These are phyloP conservation scores for Girardinichthys multiradiatus DNA, from an alignment of 2,113 vertebrate genomes.

Conservation along the genomic window DNA sequence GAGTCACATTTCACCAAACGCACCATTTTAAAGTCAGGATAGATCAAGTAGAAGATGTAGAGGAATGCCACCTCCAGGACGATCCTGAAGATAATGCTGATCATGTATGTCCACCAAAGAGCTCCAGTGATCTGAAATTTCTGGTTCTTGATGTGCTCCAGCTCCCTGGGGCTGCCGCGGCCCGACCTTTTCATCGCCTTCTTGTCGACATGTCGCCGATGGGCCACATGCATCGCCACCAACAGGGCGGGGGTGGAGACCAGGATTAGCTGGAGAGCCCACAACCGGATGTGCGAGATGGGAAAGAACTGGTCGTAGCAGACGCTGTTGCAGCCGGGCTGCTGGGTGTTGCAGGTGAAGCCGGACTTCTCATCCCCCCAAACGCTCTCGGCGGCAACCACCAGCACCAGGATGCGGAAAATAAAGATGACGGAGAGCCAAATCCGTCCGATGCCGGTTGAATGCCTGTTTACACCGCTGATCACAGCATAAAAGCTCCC, in stretches of 20 bases:
- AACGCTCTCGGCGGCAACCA: constrained; percentile 95
- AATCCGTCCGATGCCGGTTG: constrained; percentile 93
- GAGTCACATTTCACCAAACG: constrained; percentile 95
- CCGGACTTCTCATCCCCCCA: constrained; percentile 96
- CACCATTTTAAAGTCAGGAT: constrained; percentile 95
- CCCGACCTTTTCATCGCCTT: constrained; percentile 88
- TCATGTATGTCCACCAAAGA: constrained; percentile 96
- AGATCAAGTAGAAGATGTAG: constrained; percentile 96
- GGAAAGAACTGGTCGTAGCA: constrained; percentile 98
- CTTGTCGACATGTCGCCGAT: constrained; percentile 94
- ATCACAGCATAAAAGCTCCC: constrained; percentile 93
- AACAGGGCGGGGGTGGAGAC: constrained; percentile 95
- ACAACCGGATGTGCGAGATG: constrained; percentile 96
- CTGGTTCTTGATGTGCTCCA: constrained; percentile 92
- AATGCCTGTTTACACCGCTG: constrained; percentile 97
- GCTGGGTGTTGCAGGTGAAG: constrained; percentile 98
- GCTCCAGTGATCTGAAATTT: constrained; percentile 92
- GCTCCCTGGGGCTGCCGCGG: constrained; percentile 84
- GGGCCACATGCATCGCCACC: constrained; percentile 97
- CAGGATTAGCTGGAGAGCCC: constrained; percentile 95
- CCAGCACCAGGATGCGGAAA: constrained; percentile 96
- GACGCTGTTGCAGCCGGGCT: constrained; percentile 97
- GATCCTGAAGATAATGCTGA: constrained; percentile 93
- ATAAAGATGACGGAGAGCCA: constrained; percentile 99
- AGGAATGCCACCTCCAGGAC: constrained; percentile 92